Percentiles rank a stretch among this genome's conserved stretches.
These are phyloP conservation scores for Cotesia glomerata DNA, from an alignment of 1,140 invertebrate genomes.

Conservation along the genomic window DNA sequence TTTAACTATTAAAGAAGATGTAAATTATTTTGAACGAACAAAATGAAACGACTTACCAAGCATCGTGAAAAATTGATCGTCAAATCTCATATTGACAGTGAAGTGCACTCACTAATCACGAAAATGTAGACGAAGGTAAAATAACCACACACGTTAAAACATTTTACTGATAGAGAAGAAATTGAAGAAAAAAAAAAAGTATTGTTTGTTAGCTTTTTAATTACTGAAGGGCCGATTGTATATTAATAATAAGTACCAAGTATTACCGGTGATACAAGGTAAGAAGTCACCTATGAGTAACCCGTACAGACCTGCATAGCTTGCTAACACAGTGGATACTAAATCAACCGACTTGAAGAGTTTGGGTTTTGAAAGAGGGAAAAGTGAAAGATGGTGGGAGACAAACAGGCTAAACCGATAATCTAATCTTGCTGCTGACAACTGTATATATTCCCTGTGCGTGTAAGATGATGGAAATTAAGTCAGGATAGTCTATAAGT, in stretches of 20 bases:
- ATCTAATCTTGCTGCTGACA: constrained; percentile 40
- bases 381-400: constrained; percentile 21
- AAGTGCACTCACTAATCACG: constrained; percentile 7
- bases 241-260: neutral
- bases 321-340: constrained; percentile 37
- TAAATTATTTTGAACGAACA: neutral
- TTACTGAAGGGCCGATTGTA: too few relatives aligned
- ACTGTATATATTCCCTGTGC: constrained; percentile 18
- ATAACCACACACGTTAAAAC: too few relatives aligned
- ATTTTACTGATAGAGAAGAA: too few relatives aligned
- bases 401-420: constrained; percentile 34
- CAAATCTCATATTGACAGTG: constrained; percentile 37
- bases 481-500: neutral
- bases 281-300: neutral
- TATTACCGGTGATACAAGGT: neutral
- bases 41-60: constrained; percentile 34
- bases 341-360: constrained; percentile 39
- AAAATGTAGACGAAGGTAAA: neutral
- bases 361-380: constrained; percentile 43
- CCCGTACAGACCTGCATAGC: neutral
- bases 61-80: constrained; percentile 43
- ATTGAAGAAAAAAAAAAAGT: too few relatives aligned
- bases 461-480: neutral
- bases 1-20: neutral
- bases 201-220: neutral